Evolutionary conservation across 2,113 vertebrate species (phyloP).

Genomic region (Nibea coibor): DNA sequence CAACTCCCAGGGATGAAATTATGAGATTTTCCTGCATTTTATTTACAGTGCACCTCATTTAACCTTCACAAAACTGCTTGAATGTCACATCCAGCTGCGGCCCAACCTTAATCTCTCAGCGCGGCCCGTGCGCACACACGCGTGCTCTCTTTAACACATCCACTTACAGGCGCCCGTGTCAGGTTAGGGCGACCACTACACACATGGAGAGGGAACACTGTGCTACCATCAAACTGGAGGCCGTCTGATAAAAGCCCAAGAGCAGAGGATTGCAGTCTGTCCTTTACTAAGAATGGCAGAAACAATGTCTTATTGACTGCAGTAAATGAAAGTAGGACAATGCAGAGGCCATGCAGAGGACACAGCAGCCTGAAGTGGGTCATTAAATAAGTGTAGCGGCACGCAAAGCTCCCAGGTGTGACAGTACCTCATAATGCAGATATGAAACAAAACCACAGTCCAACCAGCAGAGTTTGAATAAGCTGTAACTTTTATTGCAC

Average conservation of each 20-base stretch:
- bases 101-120: not conserved
- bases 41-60: not conserved
- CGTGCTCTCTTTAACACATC: slow-evolving; percentile 2
- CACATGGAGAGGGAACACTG: slow-evolving; percentile 11
- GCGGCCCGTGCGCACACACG: not conserved
- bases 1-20: not conserved
- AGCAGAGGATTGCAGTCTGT: slow-evolving; percentile 24
- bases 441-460: slow-evolving; percentile 61
- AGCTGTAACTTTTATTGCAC: slow-evolving; percentile 89
- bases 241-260: slow-evolving; percentile 17
- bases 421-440: slow-evolving; percentile 12
- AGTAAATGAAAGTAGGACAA: slow-evolving; percentile 48
- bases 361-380: slow-evolving; percentile 48
- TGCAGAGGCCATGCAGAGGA: slow-evolving; percentile 54
- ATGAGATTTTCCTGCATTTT: not conserved
- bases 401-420: not conserved
- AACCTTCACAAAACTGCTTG: slow-evolving; percentile 1
- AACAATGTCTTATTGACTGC: slow-evolving; percentile 17
- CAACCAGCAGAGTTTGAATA: slow-evolving; percentile 79
- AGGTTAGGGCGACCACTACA: not conserved
- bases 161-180: not conserved
- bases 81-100: not conserved
- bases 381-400: slow-evolving; percentile 22
- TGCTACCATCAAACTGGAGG: slow-evolving; percentile 24
- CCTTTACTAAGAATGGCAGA: slow-evolving; percentile 11